These are phyloP conservation scores for Papio anubis DNA, from an alignment of 2,113 vertebrate genomes.

Conservation along the genomic window DNA sequence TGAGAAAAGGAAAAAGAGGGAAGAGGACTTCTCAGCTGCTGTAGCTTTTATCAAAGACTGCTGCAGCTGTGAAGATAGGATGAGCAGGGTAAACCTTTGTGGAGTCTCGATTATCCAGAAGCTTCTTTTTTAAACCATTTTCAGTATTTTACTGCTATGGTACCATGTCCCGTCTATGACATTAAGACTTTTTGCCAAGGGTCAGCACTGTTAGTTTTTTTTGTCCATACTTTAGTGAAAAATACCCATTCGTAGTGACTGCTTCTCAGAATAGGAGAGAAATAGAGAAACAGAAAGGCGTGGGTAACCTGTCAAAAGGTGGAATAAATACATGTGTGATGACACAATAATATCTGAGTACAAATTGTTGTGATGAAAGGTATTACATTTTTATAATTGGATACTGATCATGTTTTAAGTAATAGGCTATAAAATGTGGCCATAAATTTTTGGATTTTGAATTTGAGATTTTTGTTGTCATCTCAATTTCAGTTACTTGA, in stretches of 20 bases:
- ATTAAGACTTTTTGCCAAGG: not conserved
- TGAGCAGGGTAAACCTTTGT: not conserved
- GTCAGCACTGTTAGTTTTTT: not conserved
- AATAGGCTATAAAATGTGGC: not conserved
- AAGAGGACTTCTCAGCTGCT: not conserved
- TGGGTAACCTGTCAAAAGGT: not conserved
- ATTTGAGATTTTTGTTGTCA: not conserved
- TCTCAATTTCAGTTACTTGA: not conserved
- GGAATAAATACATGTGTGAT: fast-evolving
- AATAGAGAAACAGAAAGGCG: not conserved
- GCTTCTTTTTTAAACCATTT: not conserved
- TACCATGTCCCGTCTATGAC: fast-evolving
- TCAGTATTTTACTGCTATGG: not conserved
- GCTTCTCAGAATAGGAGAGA: not conserved
- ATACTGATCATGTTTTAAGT: not conserved
- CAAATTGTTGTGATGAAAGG: not conserved
- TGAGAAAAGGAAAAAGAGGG: not conserved
- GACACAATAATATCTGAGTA: not conserved
- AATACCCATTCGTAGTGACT: fast-evolving
- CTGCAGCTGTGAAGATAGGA: not conserved
- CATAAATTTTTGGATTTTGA: not conserved
- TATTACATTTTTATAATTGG: not conserved
- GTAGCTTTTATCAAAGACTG: not conserved
- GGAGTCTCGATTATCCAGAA: not conserved
- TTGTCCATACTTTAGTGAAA: not conserved